Percentiles rank a stretch among this genome's conserved stretches.
phyloP scores from a whole-genome alignment of 1,140 invertebrate species.

The Laodelphax striatellus region DNA sequence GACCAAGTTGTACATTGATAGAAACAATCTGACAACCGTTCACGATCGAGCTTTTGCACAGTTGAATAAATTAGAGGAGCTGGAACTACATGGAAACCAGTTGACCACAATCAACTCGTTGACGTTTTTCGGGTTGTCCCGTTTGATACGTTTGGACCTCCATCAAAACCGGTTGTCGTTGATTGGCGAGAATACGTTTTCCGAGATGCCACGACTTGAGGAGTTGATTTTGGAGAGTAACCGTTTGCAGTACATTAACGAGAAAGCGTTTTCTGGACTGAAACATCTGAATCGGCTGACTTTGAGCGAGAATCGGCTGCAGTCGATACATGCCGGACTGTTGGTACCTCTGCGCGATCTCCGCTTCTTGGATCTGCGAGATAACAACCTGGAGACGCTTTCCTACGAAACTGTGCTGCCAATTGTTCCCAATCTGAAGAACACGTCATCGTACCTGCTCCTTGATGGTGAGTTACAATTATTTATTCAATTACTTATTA shows the following conservation, averaged over 20 bases:
- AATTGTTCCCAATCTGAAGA: conserved; percentile 60
- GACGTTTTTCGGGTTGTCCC: conserved; percentile 54
- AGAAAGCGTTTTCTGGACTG: conserved; percentile 57
- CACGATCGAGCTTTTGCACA: conserved; percentile 58
- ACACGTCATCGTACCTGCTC: conserved; percentile 53
- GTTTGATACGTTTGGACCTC: conserved; percentile 50
- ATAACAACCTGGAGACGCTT: conserved; percentile 59
- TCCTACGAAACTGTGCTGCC: conserved; percentile 57
- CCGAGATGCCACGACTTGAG: conserved; percentile 53
- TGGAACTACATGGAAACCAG: conserved; percentile 57
- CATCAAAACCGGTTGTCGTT: conserved; percentile 52
- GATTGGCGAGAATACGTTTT: conserved; percentile 59
- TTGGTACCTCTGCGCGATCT: conserved; percentile 50
- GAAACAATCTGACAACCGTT: conserved; percentile 59
- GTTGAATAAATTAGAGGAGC: conserved; percentile 46
- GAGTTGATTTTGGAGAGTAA: conserved; percentile 63
- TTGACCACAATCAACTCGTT: conserved; percentile 53
- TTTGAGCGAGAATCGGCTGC: conserved; percentile 59
- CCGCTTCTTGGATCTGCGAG: conserved; percentile 54
- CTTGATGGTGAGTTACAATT: conserved; percentile 60
- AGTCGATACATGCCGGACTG: conserved; percentile 39
- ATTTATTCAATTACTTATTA: too few relatives aligned
- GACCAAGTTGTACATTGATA: conserved; percentile 47
- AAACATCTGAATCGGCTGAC: conserved; percentile 49
- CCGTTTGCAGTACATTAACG: conserved; percentile 50